These are phyloP conservation scores for Leucophenga montana DNA, from an alignment of 2,888 invertebrate species.

Conservation along the genomic window DNA sequence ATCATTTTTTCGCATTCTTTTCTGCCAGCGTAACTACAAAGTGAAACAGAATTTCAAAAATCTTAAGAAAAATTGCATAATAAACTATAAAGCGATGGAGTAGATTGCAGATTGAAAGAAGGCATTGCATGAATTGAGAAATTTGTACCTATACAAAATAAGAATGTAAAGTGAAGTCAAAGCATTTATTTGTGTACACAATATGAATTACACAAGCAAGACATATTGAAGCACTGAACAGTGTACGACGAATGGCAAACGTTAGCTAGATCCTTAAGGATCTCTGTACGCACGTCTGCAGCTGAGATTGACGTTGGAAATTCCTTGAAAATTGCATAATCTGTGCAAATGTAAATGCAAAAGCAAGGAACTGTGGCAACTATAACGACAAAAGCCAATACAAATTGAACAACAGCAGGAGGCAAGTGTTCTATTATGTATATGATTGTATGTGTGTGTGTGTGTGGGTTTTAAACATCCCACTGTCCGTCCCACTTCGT, in stretches of 20 bases:
- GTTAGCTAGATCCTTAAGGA: too few species aligned
- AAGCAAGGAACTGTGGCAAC: background rate
- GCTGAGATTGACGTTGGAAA: slow-evolving; percentile 59
- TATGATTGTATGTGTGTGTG: slow-evolving; percentile 16
- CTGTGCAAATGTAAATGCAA: background rate
- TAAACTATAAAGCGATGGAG: too few species aligned
- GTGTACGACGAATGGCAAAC: slow-evolving; percentile 43
- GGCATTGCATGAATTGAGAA: slow-evolving; percentile 2
- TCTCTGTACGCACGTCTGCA: slow-evolving; percentile 47
- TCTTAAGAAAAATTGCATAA: too few species aligned
- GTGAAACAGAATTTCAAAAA: too few species aligned
- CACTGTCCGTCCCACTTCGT: slow-evolving; percentile 34
- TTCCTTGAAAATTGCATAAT: slow-evolving; percentile 44
- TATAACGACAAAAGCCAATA: background rate
- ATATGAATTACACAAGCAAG: slow-evolving; percentile 14
- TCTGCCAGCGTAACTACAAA: too few species aligned
- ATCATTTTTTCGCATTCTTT: too few species aligned
- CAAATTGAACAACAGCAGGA: too few species aligned
- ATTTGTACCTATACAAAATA: background rate
- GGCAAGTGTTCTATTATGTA: too few species aligned
- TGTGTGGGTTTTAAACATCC: too few species aligned
- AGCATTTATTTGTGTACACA: slow-evolving; percentile 14
- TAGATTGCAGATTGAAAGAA: too few species aligned
- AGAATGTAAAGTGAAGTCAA: slow-evolving; percentile 4
- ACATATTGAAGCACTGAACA: background rate